Conservation (phyloP, 2,888 invertebrate species). For the Drosophila acutilabella region DNA sequence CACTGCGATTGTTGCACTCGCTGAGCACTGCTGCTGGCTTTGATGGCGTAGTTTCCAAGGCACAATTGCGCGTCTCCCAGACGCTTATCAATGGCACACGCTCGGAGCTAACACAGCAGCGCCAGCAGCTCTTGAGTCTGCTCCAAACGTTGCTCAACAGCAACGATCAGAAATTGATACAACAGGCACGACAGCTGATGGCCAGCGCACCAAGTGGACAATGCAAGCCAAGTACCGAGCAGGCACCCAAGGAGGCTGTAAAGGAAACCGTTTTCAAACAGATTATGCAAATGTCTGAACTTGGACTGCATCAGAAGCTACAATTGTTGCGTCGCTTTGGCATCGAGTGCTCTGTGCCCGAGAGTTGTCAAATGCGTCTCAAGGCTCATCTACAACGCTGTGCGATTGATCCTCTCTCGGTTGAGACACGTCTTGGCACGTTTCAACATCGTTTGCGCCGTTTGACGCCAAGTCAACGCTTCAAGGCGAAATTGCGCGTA, state of each 20-base stretch:
- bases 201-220: constrained; percentile 25
- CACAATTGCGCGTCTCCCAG: constrained; percentile 72
- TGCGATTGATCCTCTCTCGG: constrained; percentile 20
- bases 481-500: constrained; percentile 82
- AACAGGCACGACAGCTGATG: constrained; percentile 62
- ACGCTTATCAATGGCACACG: constrained; percentile 67
- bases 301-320: constrained; percentile 83
- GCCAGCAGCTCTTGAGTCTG: constrained; percentile 72
- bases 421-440: constrained; percentile 27
- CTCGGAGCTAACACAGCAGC: constrained; percentile 65
- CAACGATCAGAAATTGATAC: constrained; percentile 73
- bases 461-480: constrained; percentile 73
- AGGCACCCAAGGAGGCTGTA: constrained; percentile 36
- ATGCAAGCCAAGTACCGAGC: constrained; percentile 9
- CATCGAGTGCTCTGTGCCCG: constrained; percentile 72
- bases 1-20: constrained; percentile 87
- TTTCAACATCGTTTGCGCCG: constrained; percentile 62
- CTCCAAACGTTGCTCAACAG: constrained; percentile 76
- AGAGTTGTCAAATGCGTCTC: constrained; percentile 61
- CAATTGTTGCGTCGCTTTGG: constrained; percentile 80
- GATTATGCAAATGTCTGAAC: constrained; percentile 79
- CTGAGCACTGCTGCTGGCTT: constrained; percentile 83
- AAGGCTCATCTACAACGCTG: constrained; percentile 63
- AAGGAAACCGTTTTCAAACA: constrained; percentile 59
- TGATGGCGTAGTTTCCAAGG: constrained; percentile 82